Evolutionary conservation across 2,888 invertebrate species (phyloP).

Genomic region (Athalia cordata): DNA sequence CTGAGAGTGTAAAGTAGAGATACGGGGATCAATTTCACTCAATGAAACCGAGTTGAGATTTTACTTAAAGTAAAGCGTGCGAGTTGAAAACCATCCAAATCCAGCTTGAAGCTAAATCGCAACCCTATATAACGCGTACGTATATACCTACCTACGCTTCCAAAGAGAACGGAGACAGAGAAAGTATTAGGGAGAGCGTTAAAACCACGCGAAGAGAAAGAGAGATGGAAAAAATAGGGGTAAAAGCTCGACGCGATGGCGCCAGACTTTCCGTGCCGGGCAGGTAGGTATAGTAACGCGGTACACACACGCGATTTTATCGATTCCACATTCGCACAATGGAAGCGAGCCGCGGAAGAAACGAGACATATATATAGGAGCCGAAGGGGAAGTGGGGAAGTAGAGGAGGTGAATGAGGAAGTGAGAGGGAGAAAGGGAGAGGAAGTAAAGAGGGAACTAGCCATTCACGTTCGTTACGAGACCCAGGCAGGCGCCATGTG

Average conservation of each 20-base stretch:
- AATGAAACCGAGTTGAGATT: background rate
- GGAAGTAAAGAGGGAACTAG: slow-evolving; percentile 49
- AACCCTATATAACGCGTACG: background rate
- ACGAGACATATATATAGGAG: slow-evolving; percentile 13
- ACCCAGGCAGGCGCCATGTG: slow-evolving; percentile 52
- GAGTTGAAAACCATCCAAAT: background rate
- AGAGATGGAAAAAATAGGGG: slow-evolving; percentile 24
- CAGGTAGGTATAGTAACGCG: slow-evolving; percentile 65
- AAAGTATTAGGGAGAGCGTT: background rate
- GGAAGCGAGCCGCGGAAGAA: slow-evolving; percentile 49
- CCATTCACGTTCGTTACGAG: slow-evolving; percentile 54
- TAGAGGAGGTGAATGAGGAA: slow-evolving; percentile 49
- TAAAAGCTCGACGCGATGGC: slow-evolving; percentile 41
- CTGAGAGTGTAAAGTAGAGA: slow-evolving; percentile 25
- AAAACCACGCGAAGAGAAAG: slow-evolving; percentile 21
- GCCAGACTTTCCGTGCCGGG: slow-evolving; percentile 65
- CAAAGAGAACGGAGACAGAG: slow-evolving; percentile 2
- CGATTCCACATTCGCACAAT: slow-evolving; percentile 65
- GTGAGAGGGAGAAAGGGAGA: slow-evolving; percentile 44
- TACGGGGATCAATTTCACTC: slow-evolving; percentile 31
- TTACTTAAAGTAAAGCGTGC: background rate
- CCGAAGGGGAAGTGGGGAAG: slow-evolving; percentile 3
- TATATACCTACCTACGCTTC: background rate
- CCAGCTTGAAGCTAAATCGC: slow-evolving; percentile 6
- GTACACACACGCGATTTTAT: slow-evolving; percentile 69